phyloP scores from a whole-genome alignment of 2,888 invertebrate genomes.

The Danaus chrysippus region DNA sequence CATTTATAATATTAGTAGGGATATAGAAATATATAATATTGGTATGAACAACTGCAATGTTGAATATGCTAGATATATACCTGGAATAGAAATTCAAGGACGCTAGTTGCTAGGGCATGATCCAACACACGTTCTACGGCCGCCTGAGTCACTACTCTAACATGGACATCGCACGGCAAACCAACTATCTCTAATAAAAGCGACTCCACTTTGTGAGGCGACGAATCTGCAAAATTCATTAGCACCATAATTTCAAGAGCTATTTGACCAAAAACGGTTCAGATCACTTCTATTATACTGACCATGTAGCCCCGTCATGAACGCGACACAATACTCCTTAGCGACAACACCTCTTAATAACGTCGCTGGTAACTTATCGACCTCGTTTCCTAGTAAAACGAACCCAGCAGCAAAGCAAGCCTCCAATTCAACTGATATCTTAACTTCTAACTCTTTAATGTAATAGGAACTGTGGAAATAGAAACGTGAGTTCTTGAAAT shows the following conservation, averaged over 20 bases:
- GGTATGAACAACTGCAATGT: too few relatives aligned
- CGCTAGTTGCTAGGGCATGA: constrained; percentile 47
- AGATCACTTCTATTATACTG: constrained; percentile 12
- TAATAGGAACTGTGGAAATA: constrained; percentile 43
- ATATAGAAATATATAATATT: neutral
- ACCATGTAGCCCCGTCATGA: constrained; percentile 55
- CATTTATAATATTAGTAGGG: too few relatives aligned
- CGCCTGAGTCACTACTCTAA: constrained; percentile 41
- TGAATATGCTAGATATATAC: constrained; percentile 33
- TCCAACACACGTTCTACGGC: constrained; percentile 46
- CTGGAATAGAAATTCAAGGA: constrained; percentile 57
- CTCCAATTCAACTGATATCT: constrained; percentile 52
- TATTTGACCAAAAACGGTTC: too few relatives aligned
- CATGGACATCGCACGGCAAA: constrained; percentile 46
- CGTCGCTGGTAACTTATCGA: constrained; percentile 46
- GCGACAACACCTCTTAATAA: constrained; percentile 47
- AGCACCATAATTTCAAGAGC: too few relatives aligned
- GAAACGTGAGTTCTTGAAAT: too few relatives aligned
- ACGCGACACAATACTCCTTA: constrained; percentile 46
- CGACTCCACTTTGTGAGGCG: constrained; percentile 38
- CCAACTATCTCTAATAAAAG: constrained; percentile 39
- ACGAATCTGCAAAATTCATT: constrained; percentile 37
- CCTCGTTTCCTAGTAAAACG: constrained; percentile 39
- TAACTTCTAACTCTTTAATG: constrained; percentile 38
- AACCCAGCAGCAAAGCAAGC: constrained; percentile 51